phyloP scores from a whole-genome alignment of 2,888 invertebrate genomes.

The Drosophila formosana region DNA sequence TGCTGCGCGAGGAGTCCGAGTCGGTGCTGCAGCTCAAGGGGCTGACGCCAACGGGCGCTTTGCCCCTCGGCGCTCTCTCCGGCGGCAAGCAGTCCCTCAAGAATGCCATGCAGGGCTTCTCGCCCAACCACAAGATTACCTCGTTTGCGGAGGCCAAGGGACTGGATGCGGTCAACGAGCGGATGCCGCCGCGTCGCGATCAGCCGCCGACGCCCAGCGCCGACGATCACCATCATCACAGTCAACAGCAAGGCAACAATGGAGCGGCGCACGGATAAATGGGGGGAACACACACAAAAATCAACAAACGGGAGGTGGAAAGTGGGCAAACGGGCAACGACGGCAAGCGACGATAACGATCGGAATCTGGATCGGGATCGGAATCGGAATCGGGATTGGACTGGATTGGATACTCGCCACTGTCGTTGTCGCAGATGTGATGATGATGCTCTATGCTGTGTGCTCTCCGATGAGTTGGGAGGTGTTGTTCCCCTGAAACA shows the following conservation, averaged over 20 bases:
- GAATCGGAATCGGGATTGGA: not conserved
- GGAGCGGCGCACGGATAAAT: slow-evolving; percentile 80
- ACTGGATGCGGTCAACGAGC: slow-evolving; percentile 99
- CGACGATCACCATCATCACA: slow-evolving; percentile 76
- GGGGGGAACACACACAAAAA: not conserved
- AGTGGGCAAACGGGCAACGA: slow-evolving; percentile 10
- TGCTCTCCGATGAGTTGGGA: slow-evolving; percentile 10
- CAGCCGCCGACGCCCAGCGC: slow-evolving; percentile 90
- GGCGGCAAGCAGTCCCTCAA: slow-evolving; percentile 98
- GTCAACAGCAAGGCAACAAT: slow-evolving; percentile 58
- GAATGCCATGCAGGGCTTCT: slow-evolving; percentile 98
- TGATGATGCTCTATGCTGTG: slow-evolving; percentile 13
- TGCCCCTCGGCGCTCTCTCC: slow-evolving; percentile 97
- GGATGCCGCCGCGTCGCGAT: slow-evolving; percentile 96
- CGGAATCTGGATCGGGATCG: not conserved
- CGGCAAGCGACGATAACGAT: slow-evolving; percentile 22
- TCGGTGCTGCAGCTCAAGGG: slow-evolving; percentile 99
- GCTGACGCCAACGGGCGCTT: slow-evolving; percentile 98
- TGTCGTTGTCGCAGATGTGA: slow-evolving; percentile 13
- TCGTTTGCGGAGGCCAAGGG: slow-evolving; percentile 99
- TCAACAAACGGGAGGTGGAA: not conserved
- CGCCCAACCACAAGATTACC: slow-evolving; percentile 98
- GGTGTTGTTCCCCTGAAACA: slow-evolving; percentile 4
- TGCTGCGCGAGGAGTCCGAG: slow-evolving; percentile 99
- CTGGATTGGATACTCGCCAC: not conserved